A percentile compares a stretch with the other conserved stretches of the same genome.
These are phyloP conservation scores for Empidonax traillii DNA, from an alignment of 2,113 vertebrate species.

Conservation along the genomic window DNA sequence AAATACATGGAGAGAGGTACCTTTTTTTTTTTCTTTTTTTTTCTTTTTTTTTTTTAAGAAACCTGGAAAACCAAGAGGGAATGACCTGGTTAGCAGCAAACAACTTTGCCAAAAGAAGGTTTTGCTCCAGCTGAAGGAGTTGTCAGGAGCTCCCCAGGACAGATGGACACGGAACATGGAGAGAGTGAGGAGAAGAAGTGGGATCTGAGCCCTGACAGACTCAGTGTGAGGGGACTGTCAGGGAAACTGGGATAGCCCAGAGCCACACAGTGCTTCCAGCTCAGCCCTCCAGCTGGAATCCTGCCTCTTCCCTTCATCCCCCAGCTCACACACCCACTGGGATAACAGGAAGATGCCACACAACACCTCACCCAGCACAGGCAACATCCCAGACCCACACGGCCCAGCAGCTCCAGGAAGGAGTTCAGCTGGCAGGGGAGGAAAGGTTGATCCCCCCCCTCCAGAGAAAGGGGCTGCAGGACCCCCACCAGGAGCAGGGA, in stretches of 20 bases:
- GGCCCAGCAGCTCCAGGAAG: neutral
- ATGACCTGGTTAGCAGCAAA: neutral
- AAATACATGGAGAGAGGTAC: neutral
- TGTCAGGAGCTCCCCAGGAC: neutral
- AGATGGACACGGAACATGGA: neutral
- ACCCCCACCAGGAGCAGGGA: neutral
- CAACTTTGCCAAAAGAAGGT: neutral
- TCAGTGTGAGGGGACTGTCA: neutral
- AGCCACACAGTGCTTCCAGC: accelerated
- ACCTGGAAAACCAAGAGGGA: neutral
- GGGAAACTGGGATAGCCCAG: neutral
- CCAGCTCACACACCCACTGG: neutral
- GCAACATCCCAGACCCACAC: neutral
- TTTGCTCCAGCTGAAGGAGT: neutral
- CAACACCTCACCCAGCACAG: neutral
- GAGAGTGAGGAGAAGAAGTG: neutral
- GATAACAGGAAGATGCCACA: neutral
- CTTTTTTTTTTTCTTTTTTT: too few species aligned
- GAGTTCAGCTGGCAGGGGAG: neutral
- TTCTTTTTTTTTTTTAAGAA: neutral
- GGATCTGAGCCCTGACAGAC: neutral
- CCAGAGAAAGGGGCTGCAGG: neutral
- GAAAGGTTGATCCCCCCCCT: neutral
- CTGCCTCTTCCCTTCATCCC: neutral
- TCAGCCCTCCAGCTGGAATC: neutral